Percentiles rank a stretch among this genome's conserved stretches.
These are phyloP conservation scores for Neria commutata DNA, from an alignment of 2,888 invertebrate species.

Conservation along the genomic window DNA sequence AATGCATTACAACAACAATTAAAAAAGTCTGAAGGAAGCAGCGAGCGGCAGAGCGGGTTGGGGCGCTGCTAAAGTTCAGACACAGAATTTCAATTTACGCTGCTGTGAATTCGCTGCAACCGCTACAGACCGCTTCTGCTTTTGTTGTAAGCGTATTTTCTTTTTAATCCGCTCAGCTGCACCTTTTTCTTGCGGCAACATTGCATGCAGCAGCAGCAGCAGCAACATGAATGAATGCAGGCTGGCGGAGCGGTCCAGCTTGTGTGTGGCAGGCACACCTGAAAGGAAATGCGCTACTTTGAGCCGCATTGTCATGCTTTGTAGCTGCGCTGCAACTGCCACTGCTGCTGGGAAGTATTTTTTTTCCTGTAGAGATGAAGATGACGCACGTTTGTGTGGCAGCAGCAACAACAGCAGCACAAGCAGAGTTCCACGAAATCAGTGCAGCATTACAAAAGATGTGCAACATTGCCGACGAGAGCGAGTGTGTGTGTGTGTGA, in stretches of 20 bases:
- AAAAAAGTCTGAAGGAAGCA: background rate
- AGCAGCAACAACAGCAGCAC: too few species aligned
- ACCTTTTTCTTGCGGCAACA: constrained; percentile 27
- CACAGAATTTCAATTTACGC: constrained; percentile 1
- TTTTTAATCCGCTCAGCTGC: constrained; percentile 38
- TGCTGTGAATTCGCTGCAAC: background rate
- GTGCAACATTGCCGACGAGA: background rate
- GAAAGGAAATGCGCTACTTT: constrained; percentile 4
- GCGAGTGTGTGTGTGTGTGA: background rate
- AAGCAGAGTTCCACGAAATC: constrained; percentile 2
- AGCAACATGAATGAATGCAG: background rate
- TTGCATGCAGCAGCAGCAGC: background rate
- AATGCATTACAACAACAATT: background rate
- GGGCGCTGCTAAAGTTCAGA: background rate
- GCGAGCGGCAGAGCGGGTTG: background rate
- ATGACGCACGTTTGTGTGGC: background rate
- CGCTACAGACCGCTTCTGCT: background rate
- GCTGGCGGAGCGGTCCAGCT: too few species aligned
- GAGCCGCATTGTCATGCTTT: constrained; percentile 3
- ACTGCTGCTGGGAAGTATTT: background rate
- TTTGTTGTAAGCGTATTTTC: constrained; percentile 12
- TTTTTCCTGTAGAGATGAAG: background rate
- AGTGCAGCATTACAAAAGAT: constrained; percentile 3
- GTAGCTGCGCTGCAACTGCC: background rate
- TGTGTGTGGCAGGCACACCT: too few species aligned